Percentiles rank a stretch among this genome's conserved stretches.
Evolutionary conservation across 2,888 invertebrate species (phyloP).

Genomic region (Tiliacea citrago): DNA sequence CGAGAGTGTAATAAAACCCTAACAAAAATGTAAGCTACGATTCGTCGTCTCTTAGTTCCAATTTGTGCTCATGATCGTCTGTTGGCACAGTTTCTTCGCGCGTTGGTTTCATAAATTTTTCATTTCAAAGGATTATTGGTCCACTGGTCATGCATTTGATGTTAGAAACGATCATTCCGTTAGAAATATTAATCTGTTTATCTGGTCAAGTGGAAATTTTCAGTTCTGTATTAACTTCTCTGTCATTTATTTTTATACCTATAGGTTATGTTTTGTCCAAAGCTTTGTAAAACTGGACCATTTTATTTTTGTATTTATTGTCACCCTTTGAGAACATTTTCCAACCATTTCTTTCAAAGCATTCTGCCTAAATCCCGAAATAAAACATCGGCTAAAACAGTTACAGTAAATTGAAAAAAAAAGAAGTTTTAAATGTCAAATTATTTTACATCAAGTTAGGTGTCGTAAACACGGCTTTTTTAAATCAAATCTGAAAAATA

Average conservation of each 20-base stretch:
- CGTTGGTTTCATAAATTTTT: slow-evolving; percentile 32
- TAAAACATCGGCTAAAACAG: not conserved
- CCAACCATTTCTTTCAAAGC: not conserved
- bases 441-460: not conserved
- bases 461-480: not conserved
- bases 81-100: slow-evolving; percentile 14
- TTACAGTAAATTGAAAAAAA: not conserved
- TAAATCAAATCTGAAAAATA: not conserved
- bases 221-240: slow-evolving; percentile 9
- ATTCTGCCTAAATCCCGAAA: not conserved
- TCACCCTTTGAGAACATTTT: not conserved
- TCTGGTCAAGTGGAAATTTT: slow-evolving; percentile 29
- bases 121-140: slow-evolving; percentile 36
- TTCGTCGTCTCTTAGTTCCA: slow-evolving; percentile 22
- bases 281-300: not conserved
- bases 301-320: not conserved
- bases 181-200: slow-evolving; percentile 28
- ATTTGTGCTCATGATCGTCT: slow-evolving; percentile 8
- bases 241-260: not conserved
- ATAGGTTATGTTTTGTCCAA: not conserved
- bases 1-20: not conserved
- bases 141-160: slow-evolving; percentile 43
- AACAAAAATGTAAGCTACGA: slow-evolving; percentile 2
- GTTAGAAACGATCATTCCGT: slow-evolving; percentile 28
- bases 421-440: not conserved